Evolutionary conservation across 1,140 invertebrate species (phyloP), one percentile per base, ranked within the genome.

Genomic region (Contarinia nasturtii): DNA sequence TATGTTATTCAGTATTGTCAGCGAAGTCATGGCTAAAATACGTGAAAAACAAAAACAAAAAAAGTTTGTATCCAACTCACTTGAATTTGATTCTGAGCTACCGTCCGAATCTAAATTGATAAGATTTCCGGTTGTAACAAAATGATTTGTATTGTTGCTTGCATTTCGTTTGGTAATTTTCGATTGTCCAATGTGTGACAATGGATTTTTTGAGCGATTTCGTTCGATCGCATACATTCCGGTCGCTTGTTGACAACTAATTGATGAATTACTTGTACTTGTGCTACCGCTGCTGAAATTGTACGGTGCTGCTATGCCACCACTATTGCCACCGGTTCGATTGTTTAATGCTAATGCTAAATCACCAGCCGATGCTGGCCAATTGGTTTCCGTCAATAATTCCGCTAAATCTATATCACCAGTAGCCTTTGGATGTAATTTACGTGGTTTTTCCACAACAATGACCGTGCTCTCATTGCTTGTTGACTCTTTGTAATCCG

Each of bases 401-500:
- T 42, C 41, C 8, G 19, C 15, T 20, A 42, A 42, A 17, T 42
- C 41, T 20, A 19, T 42, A 18, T 66, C 65, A 21, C 57, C 58
- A 42, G 67, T 55, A 50, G 68, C 63, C 12, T 65, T 53, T 19
- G 54, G 52, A 38, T 56, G 37, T 10, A 47, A 45, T 22, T 49
- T 47, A 33, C 46, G 42, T 37, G 51, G 51, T 40, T 53, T 51
- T 27, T 50, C 48, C 14, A 58, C 60, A 57, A 60, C 50, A 52
- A 62, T 57, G 51, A 61, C 56, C 46, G 59, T 59, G 33, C 51
- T 54, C 33, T 67, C 65, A 49, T 66, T 61, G 42, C 58, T 63
- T 20, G 62, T 64, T 0, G 57, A 49, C 45, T 63, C 56, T 49
- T 57, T 48, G 37, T 57, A 57, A 34, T 55, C 55, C 0, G 49